Evolutionary conservation across 2,113 vertebrate species (phyloP).

Genomic region (Pandion haliaetus): DNA sequence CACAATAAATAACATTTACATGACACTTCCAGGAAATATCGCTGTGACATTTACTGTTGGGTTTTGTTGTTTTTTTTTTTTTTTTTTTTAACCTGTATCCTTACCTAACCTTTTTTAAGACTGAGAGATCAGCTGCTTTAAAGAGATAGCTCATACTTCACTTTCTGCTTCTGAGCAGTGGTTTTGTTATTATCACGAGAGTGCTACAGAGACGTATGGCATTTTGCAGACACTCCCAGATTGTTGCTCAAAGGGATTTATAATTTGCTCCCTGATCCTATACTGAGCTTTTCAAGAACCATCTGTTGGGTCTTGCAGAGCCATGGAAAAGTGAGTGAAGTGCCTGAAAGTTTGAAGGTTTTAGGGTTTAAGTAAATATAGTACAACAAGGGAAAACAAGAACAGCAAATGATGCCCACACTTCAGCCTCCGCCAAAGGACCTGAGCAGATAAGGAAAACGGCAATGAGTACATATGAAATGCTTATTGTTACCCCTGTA

Average conservation of each 20-base stretch:
- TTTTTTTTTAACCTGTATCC: not conserved
- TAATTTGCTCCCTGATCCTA: not conserved
- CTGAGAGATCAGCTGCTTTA: not conserved
- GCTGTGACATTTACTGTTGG: conserved; percentile 49
- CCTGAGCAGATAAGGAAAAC: not conserved
- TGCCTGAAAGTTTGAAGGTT: not conserved
- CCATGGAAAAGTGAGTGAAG: not conserved
- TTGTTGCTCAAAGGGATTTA: not conserved
- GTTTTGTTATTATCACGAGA: not conserved
- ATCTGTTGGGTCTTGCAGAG: not conserved
- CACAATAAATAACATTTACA: conserved; percentile 59
- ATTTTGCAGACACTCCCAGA: conserved; percentile 5
- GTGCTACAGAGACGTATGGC: not conserved
- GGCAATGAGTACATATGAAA: not conserved
- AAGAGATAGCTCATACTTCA: not conserved
- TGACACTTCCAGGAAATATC: conserved; percentile 53
- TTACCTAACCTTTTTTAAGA: conserved; percentile 26
- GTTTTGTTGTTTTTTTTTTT: not conserved
- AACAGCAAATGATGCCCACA: not conserved
- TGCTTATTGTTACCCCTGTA: not conserved
- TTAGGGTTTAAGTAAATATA: not conserved
- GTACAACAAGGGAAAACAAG: not conserved
- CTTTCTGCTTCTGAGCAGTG: not conserved
- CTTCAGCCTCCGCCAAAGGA: not conserved
- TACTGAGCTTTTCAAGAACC: not conserved